Evolutionary conservation across 2,113 vertebrate genomes (phyloP), one percentile per base, ranked within the genome.

Genomic region (Hydrochoerus hydrochaeris): DNA sequence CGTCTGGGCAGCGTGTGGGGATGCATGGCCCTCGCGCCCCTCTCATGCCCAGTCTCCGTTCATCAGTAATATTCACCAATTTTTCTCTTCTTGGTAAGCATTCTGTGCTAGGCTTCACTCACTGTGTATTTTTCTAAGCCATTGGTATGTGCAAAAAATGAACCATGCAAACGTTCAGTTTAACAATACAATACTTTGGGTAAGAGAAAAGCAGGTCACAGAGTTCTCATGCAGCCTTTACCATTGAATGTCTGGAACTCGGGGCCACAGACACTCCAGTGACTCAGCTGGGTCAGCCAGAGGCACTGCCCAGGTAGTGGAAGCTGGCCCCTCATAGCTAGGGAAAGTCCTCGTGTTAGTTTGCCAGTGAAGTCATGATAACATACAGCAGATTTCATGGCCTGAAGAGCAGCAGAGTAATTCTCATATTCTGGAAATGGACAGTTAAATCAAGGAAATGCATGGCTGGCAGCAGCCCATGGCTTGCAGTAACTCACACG

Each of bases 81-180:
- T 92, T 85, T 78, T 78, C 44, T 95, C 95, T 90, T 54, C 49
- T 94, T 81, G 67, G 14, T 81, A 80, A 88, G 65, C 13, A 77
- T 81, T 62, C 49, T 88, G 32, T 81, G 52, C 49, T 92, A 62
- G 80, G 20, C 44, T 95, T 95, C 35, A 75, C 9, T 83, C 73
- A 58, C 13, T 81, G 84, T 65, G 32, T 49, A 54, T 87, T 94
- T 94, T 78, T 85, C 88, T 62, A 91, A 97, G 78, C 35, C 86
- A 95, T 41, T 90, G 65, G 13, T 44, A 38, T 94, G 85, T 60
- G 32, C 24, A 80, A 86, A 92, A 95, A 83, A 83, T 22, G 30
- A 19, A 93, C 87, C 26, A 52, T 69, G 63, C 73, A 93, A 67
- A 52, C 41, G 0, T 86, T 75, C 54, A n/a, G 67, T 88, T 91